phyloP scores from a whole-genome alignment of 2,888 invertebrate genomes.

The Leptodirus hochenwartii region DNA sequence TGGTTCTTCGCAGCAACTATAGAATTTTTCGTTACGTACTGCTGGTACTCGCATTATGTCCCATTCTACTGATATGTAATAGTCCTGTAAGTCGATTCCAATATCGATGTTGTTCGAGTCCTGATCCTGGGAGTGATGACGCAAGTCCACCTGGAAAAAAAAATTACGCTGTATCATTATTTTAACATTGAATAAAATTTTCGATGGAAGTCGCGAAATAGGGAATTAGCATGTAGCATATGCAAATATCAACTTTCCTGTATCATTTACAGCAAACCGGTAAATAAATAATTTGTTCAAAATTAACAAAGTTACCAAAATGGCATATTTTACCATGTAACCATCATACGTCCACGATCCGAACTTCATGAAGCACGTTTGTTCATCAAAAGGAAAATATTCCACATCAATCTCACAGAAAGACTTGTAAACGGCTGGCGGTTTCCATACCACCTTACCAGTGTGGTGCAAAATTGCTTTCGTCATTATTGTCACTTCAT shows the following conservation, averaged over 20 bases:
- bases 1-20: slow-evolving; percentile 93
- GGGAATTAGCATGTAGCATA: too few relatives aligned
- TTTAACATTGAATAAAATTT: too few relatives aligned
- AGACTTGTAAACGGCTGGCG: slow-evolving; percentile 97
- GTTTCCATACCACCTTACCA: slow-evolving; percentile 92
- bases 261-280: too few relatives aligned
- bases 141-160: slow-evolving; percentile 60
- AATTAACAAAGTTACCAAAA: too few relatives aligned
- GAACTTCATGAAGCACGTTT: slow-evolving; percentile 91
- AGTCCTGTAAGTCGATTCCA: slow-evolving; percentile 84
- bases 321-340: slow-evolving; percentile 55
- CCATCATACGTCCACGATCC: slow-evolving; percentile 92
- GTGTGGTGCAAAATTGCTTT: slow-evolving; percentile 88
- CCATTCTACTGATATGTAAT: slow-evolving; percentile 97
- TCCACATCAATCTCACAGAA: slow-evolving; percentile 91
- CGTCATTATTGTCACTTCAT: slow-evolving; percentile 95
- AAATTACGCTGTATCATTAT: too few relatives aligned
- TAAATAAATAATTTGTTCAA: too few relatives aligned
- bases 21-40: slow-evolving; percentile 76
- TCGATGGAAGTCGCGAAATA: slow-evolving; percentile 1
- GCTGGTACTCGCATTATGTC: slow-evolving; percentile 90
- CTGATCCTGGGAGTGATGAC: slow-evolving; percentile 72
- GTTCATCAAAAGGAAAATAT: slow-evolving; percentile 89
- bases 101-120: slow-evolving; percentile 77
- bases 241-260: too few relatives aligned